These are phyloP conservation scores for Caenorhabditis sp. DNA, from an alignment of 2,888 invertebrate species.

Conservation along the genomic window DNA sequence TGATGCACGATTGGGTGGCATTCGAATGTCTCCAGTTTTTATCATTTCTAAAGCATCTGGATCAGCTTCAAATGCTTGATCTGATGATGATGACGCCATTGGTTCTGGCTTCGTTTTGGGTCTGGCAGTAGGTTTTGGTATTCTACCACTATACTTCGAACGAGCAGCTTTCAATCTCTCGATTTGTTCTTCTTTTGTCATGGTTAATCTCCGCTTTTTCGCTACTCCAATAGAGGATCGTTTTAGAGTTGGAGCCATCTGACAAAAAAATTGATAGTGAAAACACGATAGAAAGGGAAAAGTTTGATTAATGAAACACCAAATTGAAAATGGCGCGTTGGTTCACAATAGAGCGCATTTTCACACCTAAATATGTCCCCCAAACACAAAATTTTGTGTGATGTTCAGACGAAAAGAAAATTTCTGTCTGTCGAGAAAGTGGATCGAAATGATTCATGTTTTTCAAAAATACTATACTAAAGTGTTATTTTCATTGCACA, in stretches of 20 bases:
- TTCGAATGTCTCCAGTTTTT: slow-evolving; percentile 14
- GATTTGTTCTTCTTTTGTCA: slow-evolving; percentile 15
- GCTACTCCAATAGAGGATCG: not conserved
- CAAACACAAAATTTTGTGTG: too few species aligned
- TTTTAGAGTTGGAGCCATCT: not conserved
- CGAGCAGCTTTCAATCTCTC: slow-evolving; percentile 11
- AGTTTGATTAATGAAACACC: not conserved
- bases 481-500: too few species aligned
- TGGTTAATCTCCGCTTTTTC: slow-evolving; percentile 1
- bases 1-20: slow-evolving; percentile 8
- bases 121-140: not conserved
- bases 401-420: too few species aligned
- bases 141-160: slow-evolving; percentile 6
- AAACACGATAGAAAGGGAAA: not conserved
- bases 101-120: not conserved
- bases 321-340: not conserved
- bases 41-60: slow-evolving; percentile 24
- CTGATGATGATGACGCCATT: not conserved
- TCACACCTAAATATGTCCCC: too few species aligned
- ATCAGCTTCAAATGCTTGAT: slow-evolving; percentile 19
- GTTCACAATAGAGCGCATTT: not conserved
- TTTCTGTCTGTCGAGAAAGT: too few species aligned
- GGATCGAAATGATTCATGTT: too few species aligned
- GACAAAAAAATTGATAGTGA: not conserved
- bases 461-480: too few species aligned